Evolutionary conservation across 2,797 vertebrate species (phyloP).

Genomic region (Apogon talboti): DNA sequence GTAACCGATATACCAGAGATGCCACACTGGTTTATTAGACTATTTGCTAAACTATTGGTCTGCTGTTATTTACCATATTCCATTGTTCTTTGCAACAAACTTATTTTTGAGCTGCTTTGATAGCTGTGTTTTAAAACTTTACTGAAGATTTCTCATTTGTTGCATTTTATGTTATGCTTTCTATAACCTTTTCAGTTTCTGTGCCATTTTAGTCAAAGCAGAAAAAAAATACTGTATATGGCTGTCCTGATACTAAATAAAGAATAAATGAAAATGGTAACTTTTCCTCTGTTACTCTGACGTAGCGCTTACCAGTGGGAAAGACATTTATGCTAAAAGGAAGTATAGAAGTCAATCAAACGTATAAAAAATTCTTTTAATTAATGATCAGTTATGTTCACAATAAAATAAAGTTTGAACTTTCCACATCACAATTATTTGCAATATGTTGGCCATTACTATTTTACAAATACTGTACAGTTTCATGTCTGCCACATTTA

Average conservation of each 20-base stretch:
- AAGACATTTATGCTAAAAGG: background rate
- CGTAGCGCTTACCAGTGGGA: background rate
- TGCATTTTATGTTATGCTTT: conserved; percentile 9
- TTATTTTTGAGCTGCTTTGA: conserved; percentile 1
- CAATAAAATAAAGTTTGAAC: conserved; percentile 6
- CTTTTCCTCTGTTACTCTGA: background rate
- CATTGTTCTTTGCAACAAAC: background rate
- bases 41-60: too few relatives aligned
- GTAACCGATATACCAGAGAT: conserved; percentile 27
- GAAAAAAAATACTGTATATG: conserved; percentile 23
- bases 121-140: background rate
- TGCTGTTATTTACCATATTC: too few relatives aligned
- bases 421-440: conserved; percentile 11
- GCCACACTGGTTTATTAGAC: background rate
- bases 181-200: conserved; percentile 15
- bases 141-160: conserved; percentile 19
- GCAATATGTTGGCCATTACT: conserved; percentile 9
- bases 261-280: background rate
- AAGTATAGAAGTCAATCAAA: conserved; percentile 18
- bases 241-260: conserved; percentile 52
- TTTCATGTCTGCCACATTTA: conserved; percentile 6
- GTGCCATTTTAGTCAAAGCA: conserved; percentile 4
- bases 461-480: conserved; percentile 30
- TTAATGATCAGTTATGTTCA: conserved; percentile 18
- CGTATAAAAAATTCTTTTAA: conserved; percentile 20